Evolutionary conservation across 2,113 vertebrate genomes (phyloP), one percentile per base, ranked within the genome.

Genomic region (Mobula birostris): DNA sequence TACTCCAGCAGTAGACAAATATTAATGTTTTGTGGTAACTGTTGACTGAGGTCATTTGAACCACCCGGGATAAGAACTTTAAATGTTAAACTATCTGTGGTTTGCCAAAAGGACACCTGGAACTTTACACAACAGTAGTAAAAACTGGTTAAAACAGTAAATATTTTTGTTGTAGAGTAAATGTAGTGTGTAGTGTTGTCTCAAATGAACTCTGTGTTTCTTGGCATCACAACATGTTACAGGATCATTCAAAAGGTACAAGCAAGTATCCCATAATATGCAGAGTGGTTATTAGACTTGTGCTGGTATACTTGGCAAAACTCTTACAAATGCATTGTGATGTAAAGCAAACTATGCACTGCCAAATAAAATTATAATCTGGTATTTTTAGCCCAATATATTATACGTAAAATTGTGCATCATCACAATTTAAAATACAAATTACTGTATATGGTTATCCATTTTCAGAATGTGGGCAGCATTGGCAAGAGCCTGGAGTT

Each of bases 151-250:
- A 27, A 74, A 66, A n/a, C n/a, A 93, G 85, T 90, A 56, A 93
- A 74, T 93, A 40, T 93, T 93, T 36, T 93, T 74, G 91, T 40
- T 36, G n/a, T 32, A 93, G 56, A 72, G 11, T 72, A 74, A 5
- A 11, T 74, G 74, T 4, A 48, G 48, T 24, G 74, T 48, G 72
- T 92, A 36, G 40, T 74, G 21, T 74, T 48, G 40, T 36, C 70
- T 74, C 66, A 93, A 56, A 93, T 93, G 32, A 93, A 93, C 91
- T 76, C 40, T 74, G 40, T 70, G 88, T 74, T 74, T 72, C 85
- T 90, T 90, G 85, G 85, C 61, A 66, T 5, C 2, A 2, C 1
- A 87, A n/a, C 29, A 27, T 90, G 85, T n/a, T 48, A 90, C 32
- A n/a, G 40, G 66, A 90, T 88, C 29, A 90, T 90, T 66, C 63